phyloP scores from a whole-genome alignment of 2,113 vertebrate species.

The Mus pahari region DNA sequence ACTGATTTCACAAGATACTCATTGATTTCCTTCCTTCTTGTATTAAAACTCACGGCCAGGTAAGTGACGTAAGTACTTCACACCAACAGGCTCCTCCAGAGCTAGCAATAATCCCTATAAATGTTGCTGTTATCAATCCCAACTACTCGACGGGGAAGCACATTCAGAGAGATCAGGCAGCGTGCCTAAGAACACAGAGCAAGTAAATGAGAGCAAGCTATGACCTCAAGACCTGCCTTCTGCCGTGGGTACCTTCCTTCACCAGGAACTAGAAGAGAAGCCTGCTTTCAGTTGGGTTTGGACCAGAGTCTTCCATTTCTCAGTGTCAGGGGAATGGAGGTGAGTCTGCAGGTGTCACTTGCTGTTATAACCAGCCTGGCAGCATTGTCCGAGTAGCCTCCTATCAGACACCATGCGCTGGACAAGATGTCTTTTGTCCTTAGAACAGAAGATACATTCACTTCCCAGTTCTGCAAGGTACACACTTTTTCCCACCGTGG shows the following conservation, averaged over 20 bases:
- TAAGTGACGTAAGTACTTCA: not conserved
- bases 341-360: not conserved
- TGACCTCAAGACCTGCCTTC: not conserved
- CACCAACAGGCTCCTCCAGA: not conserved
- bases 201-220: not conserved
- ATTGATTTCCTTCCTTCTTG: not conserved
- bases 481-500: not conserved
- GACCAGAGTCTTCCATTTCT: not conserved
- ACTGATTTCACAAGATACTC: not conserved
- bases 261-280: not conserved
- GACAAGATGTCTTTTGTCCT: not conserved
- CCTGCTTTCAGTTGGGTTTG: not conserved
- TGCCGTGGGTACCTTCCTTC: accelerated
- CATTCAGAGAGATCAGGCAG: constrained; percentile 63
- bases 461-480: not conserved
- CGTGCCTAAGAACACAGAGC: constrained; percentile 50
- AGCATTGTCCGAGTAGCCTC: not conserved
- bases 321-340: not conserved
- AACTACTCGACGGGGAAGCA: constrained; percentile 4
- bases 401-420: not conserved
- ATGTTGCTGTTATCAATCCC: constrained; percentile 2
- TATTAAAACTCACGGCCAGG: not conserved
- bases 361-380: not conserved
- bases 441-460: not conserved
- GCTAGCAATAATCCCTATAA: constrained; percentile 11